Percentiles rank a stretch among this genome's conserved stretches.
Evolutionary conservation across 1,140 invertebrate genomes (phyloP).

Genomic region (Pectinophora gossypiella): DNA sequence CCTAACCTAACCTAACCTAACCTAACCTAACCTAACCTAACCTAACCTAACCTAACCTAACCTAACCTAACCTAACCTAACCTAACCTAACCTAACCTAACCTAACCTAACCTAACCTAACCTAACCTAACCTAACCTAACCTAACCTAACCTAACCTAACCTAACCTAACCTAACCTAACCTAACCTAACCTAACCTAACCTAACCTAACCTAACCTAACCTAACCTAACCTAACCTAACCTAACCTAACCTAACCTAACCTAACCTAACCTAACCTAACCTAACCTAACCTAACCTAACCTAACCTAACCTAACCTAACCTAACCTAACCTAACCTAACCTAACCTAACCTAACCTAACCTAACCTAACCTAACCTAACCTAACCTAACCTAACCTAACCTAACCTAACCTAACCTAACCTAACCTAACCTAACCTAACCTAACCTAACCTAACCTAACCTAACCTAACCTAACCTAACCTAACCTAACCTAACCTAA

Average conservation of each 20-base stretch:
- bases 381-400: conserved; percentile 8
- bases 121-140: conserved; percentile 9
- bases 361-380: conserved; percentile 8
- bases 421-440: conserved; percentile 9
- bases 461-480: conserved; percentile 9
- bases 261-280: conserved; percentile 18
- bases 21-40: conserved; percentile 9
- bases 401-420: conserved; percentile 9
- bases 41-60: conserved; percentile 8
- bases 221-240: conserved; percentile 9
- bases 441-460: conserved; percentile 10
- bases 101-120: conserved; percentile 7
- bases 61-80: conserved; percentile 7
- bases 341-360: conserved; percentile 31
- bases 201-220: conserved; percentile 9
- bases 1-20: conserved; percentile 9
- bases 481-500: conserved; percentile 7
- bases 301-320: conserved; percentile 32
- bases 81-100: conserved; percentile 8
- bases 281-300: conserved; percentile 33
- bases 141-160: conserved; percentile 9
- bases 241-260: conserved; percentile 9
- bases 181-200: conserved; percentile 9
- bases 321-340: conserved; percentile 37
- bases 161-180: conserved; percentile 9